Percentiles rank a stretch among this genome's conserved stretches.
phyloP scores from a whole-genome alignment of 1,140 invertebrate genomes.

The Amphibalanus amphitrite region DNA sequence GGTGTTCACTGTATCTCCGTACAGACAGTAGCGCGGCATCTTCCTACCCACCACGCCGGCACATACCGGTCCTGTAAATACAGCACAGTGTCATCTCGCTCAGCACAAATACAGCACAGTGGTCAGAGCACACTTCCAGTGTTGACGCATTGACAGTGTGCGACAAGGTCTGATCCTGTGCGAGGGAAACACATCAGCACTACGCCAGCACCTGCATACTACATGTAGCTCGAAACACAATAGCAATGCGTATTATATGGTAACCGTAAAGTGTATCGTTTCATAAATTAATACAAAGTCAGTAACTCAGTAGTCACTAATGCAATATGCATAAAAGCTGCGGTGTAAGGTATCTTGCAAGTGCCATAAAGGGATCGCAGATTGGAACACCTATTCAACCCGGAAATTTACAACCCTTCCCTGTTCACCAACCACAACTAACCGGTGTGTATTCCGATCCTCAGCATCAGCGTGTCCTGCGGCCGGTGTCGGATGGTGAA shows the following conservation, averaged over 20 bases:
- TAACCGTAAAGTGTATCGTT: background rate
- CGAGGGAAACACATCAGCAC: too few relatives aligned
- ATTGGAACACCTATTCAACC: background rate
- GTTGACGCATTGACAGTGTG: too few relatives aligned
- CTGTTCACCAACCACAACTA: conserved; percentile 14
- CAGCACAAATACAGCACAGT: too few relatives aligned
- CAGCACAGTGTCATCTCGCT: background rate
- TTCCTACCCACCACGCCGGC: conserved; percentile 75
- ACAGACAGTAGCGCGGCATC: conserved; percentile 79
- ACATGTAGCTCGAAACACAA: too few relatives aligned
- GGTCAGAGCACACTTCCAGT: too few relatives aligned
- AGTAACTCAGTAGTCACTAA: background rate
- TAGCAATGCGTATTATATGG: background rate
- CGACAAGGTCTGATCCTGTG: too few relatives aligned
- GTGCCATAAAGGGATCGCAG: too few relatives aligned
- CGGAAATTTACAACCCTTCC: background rate
- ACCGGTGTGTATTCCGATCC: conserved; percentile 91
- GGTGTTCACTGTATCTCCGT: conserved; percentile 83
- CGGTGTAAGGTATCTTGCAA: too few relatives aligned
- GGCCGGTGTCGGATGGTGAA: conserved; percentile 85
- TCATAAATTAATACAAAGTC: background rate
- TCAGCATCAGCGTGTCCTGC: conserved; percentile 71
- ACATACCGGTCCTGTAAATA: conserved; percentile 53
- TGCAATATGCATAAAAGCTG: too few relatives aligned
- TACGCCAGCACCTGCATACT: too few relatives aligned